Conservation (phyloP, 1,140 invertebrate genomes). For the Ctenoplectra terminalis region DNA sequence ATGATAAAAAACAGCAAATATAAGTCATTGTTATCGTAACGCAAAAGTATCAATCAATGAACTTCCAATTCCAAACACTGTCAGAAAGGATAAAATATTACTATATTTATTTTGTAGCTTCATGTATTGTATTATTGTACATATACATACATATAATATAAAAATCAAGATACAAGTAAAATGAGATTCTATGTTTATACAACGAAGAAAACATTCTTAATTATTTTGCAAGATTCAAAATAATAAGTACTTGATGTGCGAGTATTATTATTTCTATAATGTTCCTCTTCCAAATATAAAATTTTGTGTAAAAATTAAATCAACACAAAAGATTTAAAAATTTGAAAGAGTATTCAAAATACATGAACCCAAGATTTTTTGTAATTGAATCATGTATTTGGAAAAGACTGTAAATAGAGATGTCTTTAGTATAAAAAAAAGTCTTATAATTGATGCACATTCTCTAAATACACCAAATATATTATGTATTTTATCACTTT, state of each 20-base stretch:
- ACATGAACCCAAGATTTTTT: neutral
- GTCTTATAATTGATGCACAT: slow-evolving; percentile 5
- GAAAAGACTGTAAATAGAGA: slow-evolving; percentile 30
- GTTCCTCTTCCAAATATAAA: neutral
- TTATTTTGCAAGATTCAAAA: slow-evolving; percentile 20
- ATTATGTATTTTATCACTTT: neutral
- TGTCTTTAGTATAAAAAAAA: slow-evolving; percentile 27
- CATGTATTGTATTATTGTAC: slow-evolving; percentile 51
- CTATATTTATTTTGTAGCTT: slow-evolving; percentile 54
- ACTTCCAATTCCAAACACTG: slow-evolving; percentile 15
- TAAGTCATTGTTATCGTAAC: slow-evolving; percentile 8
- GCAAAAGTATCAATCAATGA: slow-evolving; percentile 5
- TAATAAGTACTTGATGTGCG: slow-evolving; percentile 39
- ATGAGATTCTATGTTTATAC: slow-evolving; percentile 47
- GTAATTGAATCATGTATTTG: slow-evolving; percentile 32
- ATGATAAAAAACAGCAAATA: slow-evolving; percentile 1
- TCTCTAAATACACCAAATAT: neutral
- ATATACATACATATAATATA: slow-evolving; percentile 44
- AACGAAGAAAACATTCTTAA: slow-evolving; percentile 36
- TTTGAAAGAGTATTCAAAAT: neutral
- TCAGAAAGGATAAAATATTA: slow-evolving; percentile 30
- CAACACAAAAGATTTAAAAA: neutral
- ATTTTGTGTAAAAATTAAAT: neutral
- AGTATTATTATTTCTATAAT: slow-evolving; percentile 11
- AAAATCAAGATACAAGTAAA: slow-evolving; percentile 34